Conservation (phyloP, 2,888 invertebrate species). For the Isotomurus palustris region DNA sequence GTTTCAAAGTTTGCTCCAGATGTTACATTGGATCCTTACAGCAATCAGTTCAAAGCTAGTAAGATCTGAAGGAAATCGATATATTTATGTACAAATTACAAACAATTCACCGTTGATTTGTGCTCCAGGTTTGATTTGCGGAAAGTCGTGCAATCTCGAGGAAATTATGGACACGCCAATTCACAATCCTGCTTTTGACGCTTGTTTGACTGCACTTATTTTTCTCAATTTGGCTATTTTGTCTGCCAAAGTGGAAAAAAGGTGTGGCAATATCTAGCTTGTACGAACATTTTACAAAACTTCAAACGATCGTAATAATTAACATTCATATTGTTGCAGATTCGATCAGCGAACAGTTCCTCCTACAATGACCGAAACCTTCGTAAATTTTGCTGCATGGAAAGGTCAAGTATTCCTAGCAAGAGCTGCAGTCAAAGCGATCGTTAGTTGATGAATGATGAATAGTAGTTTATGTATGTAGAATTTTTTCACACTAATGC, state of each 20-base stretch:
- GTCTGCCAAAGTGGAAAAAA: slow-evolving; percentile 17
- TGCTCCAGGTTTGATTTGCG: slow-evolving; percentile 6
- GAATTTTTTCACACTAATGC: background rate
- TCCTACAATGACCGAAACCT: slow-evolving; percentile 13
- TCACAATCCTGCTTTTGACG: slow-evolving; percentile 82
- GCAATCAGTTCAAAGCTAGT: slow-evolving; percentile 13
- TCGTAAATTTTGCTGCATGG: slow-evolving; percentile 11
- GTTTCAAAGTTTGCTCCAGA: slow-evolving; percentile 7
- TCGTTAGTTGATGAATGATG: slow-evolving; percentile 6
- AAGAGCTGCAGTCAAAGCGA: slow-evolving; percentile 14
- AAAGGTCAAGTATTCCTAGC: slow-evolving; percentile 19
- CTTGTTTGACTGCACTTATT: slow-evolving; percentile 69
- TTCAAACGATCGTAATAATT: background rate
- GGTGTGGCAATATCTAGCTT: slow-evolving; percentile 14
- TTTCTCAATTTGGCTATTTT: slow-evolving; percentile 64
- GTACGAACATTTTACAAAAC: background rate
- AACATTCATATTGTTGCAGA: slow-evolving; percentile 5
- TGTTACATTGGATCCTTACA: background rate
- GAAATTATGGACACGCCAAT: slow-evolving; percentile 7
- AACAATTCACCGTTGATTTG: background rate
- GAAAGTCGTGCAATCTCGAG: slow-evolving; percentile 19
- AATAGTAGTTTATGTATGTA: background rate
- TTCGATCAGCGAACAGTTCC: slow-evolving; percentile 7
- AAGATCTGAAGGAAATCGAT: background rate
- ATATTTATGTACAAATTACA: background rate